phyloP scores from a whole-genome alignment of 2,113 vertebrate species.

The Phrynocephalus versicolor region DNA sequence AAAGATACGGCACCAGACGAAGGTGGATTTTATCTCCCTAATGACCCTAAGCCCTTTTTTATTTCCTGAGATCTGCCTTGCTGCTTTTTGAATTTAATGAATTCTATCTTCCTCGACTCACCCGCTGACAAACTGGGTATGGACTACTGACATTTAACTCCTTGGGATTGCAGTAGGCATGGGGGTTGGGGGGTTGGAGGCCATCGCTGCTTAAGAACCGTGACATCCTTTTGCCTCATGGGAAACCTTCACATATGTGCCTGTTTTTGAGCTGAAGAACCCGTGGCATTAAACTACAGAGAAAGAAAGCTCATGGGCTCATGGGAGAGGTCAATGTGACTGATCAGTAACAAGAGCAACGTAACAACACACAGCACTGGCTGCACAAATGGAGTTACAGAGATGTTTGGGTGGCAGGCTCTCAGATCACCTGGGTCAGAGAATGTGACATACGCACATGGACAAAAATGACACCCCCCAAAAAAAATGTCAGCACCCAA shows the following conservation, averaged over 20 bases:
- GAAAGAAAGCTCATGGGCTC: too few relatives aligned
- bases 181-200: too few relatives aligned
- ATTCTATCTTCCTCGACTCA: not conserved
- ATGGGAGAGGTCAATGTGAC: too few relatives aligned
- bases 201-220: not conserved
- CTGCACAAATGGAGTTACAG: too few relatives aligned
- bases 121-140: not conserved
- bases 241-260: not conserved
- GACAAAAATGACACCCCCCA: too few relatives aligned
- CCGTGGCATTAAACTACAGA: not conserved
- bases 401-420: too few relatives aligned
- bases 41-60: constrained; percentile 20
- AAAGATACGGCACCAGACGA: constrained; percentile 17
- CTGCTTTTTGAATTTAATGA: constrained; percentile 8
- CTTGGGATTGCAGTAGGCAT: not conserved
- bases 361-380: too few relatives aligned
- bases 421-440: too few relatives aligned
- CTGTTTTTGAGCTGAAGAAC: not conserved
- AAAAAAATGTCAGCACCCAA: too few relatives aligned
- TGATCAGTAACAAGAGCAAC: too few relatives aligned
- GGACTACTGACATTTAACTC: constrained; percentile 6
- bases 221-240: not conserved
- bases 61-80: constrained; percentile 24
- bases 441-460: too few relatives aligned
- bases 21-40: constrained; percentile 21